phyloP scores from a whole-genome alignment of 92 coral and sea anemone species.

The Nematostella vectensis region DNA sequence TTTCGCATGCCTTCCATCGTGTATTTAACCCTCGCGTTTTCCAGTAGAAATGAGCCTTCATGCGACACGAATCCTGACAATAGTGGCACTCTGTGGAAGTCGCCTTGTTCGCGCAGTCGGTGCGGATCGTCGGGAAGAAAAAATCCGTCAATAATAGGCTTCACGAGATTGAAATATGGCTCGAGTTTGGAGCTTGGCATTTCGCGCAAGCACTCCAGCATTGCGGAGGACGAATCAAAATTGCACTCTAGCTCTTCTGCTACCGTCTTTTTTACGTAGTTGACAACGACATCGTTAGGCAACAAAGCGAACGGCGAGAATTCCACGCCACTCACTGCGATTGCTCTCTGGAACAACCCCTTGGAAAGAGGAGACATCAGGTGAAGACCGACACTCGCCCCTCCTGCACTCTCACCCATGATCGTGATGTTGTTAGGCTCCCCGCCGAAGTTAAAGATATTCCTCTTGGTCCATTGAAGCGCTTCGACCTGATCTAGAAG shows the following conservation, averaged over 20 bases:
- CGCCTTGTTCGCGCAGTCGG: slow-evolving; percentile 44
- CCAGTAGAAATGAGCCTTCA: slow-evolving; percentile 50
- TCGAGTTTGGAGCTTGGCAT: background rate
- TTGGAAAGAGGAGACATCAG: slow-evolving; percentile 41
- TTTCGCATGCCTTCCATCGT: slow-evolving; percentile 2
- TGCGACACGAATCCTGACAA: slow-evolving; percentile 60
- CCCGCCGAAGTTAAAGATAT: slow-evolving; percentile 43
- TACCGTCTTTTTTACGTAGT: slow-evolving; percentile 6
- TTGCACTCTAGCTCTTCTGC: slow-evolving; percentile 29
- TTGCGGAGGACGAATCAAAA: background rate
- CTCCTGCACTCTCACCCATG: slow-evolving; percentile 62
- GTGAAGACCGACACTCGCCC: slow-evolving; percentile 51
- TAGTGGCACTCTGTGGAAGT: slow-evolving; percentile 47
- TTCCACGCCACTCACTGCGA: slow-evolving; percentile 61
- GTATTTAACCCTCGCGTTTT: slow-evolving; percentile 2
- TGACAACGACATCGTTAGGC: slow-evolving; percentile 17
- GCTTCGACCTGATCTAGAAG: slow-evolving; percentile 68
- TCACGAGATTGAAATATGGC: background rate
- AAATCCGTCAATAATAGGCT: slow-evolving; percentile 35
- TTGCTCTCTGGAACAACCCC: slow-evolving; percentile 46
- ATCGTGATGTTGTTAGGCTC: slow-evolving; percentile 46
- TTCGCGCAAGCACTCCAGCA: slow-evolving; percentile 37
- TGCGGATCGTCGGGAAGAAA: slow-evolving; percentile 50
- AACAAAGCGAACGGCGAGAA: slow-evolving; percentile 44
- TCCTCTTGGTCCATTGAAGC: slow-evolving; percentile 44